These are phyloP conservation scores for Linnaemya tessellans DNA, from an alignment of 2,888 invertebrate genomes.

Conservation along the genomic window DNA sequence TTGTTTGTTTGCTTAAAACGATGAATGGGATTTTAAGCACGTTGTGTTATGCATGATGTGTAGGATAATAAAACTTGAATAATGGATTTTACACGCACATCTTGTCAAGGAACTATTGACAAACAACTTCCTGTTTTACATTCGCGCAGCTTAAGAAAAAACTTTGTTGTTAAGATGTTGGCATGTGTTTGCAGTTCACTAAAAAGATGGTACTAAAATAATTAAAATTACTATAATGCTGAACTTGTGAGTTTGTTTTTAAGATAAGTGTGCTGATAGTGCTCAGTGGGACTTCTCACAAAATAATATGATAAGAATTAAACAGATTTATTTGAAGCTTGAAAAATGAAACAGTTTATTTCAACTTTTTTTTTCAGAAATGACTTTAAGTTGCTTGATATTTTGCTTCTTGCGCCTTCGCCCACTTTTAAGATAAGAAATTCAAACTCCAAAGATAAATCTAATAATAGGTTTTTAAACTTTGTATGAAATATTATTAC, in stretches of 20 bases:
- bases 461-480: too few relatives aligned
- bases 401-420: too few relatives aligned
- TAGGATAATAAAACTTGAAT: slow-evolving; percentile 54
- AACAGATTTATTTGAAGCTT: background rate
- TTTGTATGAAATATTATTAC: too few relatives aligned
- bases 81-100: slow-evolving; percentile 60
- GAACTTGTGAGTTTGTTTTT: background rate
- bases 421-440: too few relatives aligned
- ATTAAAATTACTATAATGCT: background rate
- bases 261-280: background rate
- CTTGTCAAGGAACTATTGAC: slow-evolving; percentile 13
- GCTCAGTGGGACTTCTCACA: background rate
- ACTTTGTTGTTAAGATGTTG: background rate
- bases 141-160: background rate
- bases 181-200: slow-evolving; percentile 8
- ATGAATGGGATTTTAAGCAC: background rate
- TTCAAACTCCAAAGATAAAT: too few relatives aligned
- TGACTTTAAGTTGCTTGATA: background rate
- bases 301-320: background rate
- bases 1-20: background rate
- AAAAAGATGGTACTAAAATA: background rate
- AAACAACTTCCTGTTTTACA: slow-evolving; percentile 6
- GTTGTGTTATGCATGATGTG: slow-evolving; percentile 39
- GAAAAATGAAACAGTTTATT: background rate
- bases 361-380: too few relatives aligned